These are phyloP conservation scores for Danaus chrysippus DNA, from an alignment of 2,888 invertebrate species.

Conservation along the genomic window DNA sequence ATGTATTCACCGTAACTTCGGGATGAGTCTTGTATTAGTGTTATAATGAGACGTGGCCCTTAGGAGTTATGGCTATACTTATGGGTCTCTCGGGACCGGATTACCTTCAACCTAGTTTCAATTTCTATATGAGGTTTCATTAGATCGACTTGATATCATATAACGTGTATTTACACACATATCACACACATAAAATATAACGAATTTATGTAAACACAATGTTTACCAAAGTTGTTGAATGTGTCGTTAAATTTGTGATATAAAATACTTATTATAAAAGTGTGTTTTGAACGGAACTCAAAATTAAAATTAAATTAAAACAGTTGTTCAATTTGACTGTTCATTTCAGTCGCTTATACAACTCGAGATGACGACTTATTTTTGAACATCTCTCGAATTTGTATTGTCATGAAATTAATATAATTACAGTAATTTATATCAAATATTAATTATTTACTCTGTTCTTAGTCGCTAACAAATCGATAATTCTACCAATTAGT, in stretches of 20 bases:
- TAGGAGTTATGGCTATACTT: conserved; percentile 77
- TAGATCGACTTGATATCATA: conserved; percentile 37
- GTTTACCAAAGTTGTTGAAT: too few species aligned
- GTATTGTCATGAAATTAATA: conserved; percentile 28
- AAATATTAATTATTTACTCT: conserved; percentile 41
- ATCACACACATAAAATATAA: conserved; percentile 9
- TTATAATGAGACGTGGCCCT: conserved; percentile 78
- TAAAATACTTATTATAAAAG: not conserved
- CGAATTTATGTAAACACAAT: too few species aligned
- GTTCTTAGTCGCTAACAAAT: conserved; percentile 61
- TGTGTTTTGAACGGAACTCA: not conserved
- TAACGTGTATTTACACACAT: conserved; percentile 22
- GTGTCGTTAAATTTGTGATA: conserved; percentile 9
- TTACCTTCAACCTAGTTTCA: conserved; percentile 73
- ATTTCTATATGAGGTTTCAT: conserved; percentile 66
- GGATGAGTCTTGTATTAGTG: conserved; percentile 80
- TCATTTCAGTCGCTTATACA: not conserved
- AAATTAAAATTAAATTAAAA: conserved; percentile 4
- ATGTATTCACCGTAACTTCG: conserved; percentile 79
- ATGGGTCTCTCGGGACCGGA: conserved; percentile 63
- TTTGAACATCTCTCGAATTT: not conserved
- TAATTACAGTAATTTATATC: conserved; percentile 29
- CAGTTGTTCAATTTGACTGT: not conserved
- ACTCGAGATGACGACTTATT: not conserved
- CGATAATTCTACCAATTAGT: conserved; percentile 77